phyloP scores from a whole-genome alignment of 2,888 invertebrate genomes.

The Drosophila ustulata region DNA sequence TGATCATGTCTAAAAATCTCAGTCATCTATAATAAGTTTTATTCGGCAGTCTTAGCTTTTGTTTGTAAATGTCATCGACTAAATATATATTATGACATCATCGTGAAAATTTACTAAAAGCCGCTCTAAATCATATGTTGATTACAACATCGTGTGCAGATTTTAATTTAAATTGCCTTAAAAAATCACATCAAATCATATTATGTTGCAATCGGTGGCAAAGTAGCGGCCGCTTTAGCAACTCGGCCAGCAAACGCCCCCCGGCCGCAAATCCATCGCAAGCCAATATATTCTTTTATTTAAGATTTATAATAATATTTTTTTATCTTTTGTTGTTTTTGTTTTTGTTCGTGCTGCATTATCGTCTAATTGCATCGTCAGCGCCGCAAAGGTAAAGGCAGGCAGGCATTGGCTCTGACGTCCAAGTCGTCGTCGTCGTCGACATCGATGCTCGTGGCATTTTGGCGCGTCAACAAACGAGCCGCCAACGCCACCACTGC shows the following conservation, averaged over 20 bases:
- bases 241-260: slow-evolving; percentile 54
- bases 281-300: slow-evolving; percentile 29
- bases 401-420: neutral
- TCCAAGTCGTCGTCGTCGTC: slow-evolving; percentile 6
- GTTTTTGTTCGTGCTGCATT: slow-evolving; percentile 53
- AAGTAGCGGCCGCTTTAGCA: neutral
- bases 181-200: slow-evolving; percentile 44
- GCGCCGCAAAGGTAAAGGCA: slow-evolving; percentile 15
- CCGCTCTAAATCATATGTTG: slow-evolving; percentile 1
- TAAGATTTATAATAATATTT: slow-evolving; percentile 16
- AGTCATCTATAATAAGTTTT: neutral
- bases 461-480: slow-evolving; percentile 78
- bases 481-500: slow-evolving; percentile 64
- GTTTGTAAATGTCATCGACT: neutral
- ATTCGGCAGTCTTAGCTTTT: neutral
- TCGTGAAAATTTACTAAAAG: neutral
- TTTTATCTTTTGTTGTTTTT: slow-evolving; percentile 19
- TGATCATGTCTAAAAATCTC: too few relatives aligned
- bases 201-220: slow-evolving; percentile 61
- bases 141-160: slow-evolving; percentile 31
- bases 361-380: slow-evolving; percentile 77
- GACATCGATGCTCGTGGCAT: slow-evolving; percentile 64
- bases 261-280: slow-evolving; percentile 51
- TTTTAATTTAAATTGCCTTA: slow-evolving; percentile 56
- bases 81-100: neutral